phyloP scores from a whole-genome alignment of 2,797 vertebrate species.

The Pyrrhura leucotis region DNA sequence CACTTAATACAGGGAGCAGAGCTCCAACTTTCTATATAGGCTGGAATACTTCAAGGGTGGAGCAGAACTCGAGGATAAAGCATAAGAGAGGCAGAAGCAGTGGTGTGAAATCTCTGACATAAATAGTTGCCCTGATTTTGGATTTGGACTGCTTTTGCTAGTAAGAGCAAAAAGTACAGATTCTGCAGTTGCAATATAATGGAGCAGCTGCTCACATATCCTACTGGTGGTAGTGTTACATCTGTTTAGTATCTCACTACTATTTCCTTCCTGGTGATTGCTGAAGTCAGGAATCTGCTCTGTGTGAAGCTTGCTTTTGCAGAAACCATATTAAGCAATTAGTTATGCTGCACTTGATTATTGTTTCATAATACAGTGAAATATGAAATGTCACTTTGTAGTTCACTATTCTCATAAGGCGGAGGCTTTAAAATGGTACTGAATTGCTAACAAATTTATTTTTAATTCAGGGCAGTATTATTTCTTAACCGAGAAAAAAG shows the following conservation, averaged over 20 bases:
- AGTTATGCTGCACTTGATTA: not conserved
- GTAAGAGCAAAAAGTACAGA: not conserved
- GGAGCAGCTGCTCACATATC: not conserved
- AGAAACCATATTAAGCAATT: not conserved
- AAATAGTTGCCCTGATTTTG: not conserved
- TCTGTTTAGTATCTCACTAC: not conserved
- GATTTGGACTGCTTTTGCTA: not conserved
- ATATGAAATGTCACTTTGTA: not conserved
- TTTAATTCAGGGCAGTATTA: conserved; percentile 83
- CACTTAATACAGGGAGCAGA: not conserved
- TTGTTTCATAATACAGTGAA: not conserved
- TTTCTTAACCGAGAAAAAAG: conserved; percentile 89
- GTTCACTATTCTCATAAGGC: not conserved
- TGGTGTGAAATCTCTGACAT: not conserved
- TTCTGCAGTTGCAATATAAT: not conserved
- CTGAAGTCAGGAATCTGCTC: not conserved
- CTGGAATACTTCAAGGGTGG: not conserved
- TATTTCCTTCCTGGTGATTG: not conserved
- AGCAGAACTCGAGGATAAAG: not conserved
- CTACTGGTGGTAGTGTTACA: not conserved
- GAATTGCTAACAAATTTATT: not conserved
- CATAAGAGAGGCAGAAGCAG: not conserved
- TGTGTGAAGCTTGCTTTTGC: not conserved
- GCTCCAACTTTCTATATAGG: not conserved
- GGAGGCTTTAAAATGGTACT: not conserved